Conservation (phyloP, 1,140 invertebrate genomes). For the Leptinotarsa lineolata region DNA sequence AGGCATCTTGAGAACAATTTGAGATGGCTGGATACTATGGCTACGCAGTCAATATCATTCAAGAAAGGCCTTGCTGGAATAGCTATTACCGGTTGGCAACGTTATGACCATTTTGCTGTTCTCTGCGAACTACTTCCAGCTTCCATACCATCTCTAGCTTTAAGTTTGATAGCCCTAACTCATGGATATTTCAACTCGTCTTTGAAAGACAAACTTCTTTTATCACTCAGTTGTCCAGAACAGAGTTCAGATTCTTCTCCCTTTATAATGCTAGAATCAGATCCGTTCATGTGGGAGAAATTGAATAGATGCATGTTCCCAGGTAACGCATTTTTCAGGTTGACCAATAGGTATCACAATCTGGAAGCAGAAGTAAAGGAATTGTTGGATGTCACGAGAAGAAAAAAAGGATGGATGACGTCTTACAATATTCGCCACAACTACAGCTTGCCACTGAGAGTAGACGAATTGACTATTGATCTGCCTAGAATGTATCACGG, state of each 20-base stretch:
- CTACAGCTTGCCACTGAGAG: conserved; percentile 72
- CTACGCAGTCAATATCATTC: conserved; percentile 52
- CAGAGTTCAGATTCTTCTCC: conserved; percentile 42
- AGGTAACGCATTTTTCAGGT: conserved; percentile 61
- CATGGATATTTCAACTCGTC: conserved; percentile 68
- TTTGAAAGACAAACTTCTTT: conserved; percentile 59
- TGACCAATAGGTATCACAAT: conserved; percentile 61
- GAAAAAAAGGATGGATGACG: conserved; percentile 71
- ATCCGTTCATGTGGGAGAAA: conserved; percentile 65
- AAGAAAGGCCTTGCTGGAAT: conserved; percentile 67
- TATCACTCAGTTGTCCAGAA: conserved; percentile 62
- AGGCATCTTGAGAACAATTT: conserved; percentile 74
- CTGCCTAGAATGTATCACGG: conserved; percentile 67
- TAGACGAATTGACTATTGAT: conserved; percentile 71
- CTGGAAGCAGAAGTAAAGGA: conserved; percentile 59
- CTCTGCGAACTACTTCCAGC: conserved; percentile 90
- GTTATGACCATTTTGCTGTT: conserved; percentile 91
- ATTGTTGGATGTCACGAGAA: conserved; percentile 54
- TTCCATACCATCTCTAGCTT: conserved; percentile 73
- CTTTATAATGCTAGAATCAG: conserved; percentile 62
- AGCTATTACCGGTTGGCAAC: conserved; percentile 79
- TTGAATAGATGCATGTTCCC: conserved; percentile 62
- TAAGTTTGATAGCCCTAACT: conserved; percentile 63
- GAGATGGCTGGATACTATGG: conserved; percentile 68
- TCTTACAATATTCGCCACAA: conserved; percentile 79